These are phyloP conservation scores for Drosophila leonis DNA, from an alignment of 2,888 invertebrate genomes.

Conservation along the genomic window DNA sequence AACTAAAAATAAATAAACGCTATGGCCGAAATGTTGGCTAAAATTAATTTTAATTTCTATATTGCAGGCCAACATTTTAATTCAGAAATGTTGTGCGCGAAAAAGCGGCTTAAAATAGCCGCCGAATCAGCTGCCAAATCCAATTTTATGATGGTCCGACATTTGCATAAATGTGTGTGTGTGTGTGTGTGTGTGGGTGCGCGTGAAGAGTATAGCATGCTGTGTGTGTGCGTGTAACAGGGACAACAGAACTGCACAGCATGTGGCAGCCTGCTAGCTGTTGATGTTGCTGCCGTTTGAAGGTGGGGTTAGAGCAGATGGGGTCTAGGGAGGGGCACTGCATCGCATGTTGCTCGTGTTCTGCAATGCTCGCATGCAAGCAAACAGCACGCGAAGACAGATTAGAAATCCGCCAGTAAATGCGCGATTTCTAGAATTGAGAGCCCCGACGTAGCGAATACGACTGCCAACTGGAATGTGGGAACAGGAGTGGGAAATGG, in stretches of 20 bases:
- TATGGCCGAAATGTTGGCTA: slow-evolving; percentile 43
- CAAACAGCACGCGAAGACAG: slow-evolving; percentile 78
- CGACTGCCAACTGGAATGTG: slow-evolving; percentile 12
- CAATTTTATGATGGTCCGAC: slow-evolving; percentile 76
- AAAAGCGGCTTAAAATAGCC: slow-evolving; percentile 72
- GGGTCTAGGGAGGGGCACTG: slow-evolving; percentile 32
- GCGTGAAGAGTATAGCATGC: slow-evolving; percentile 18
- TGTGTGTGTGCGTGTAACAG: slow-evolving; percentile 36
- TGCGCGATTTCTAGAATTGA: slow-evolving; percentile 39
- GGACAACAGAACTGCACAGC: slow-evolving; percentile 55
- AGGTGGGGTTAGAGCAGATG: slow-evolving; percentile 8
- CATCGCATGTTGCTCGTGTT: slow-evolving; percentile 74
- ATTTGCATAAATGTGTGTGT: slow-evolving; percentile 64
- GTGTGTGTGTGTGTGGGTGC: slow-evolving; percentile 25
- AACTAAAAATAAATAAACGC: slow-evolving; percentile 64
- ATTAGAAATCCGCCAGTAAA: slow-evolving; percentile 69
- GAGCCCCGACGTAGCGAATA: slow-evolving; percentile 8
- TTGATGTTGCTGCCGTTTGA: slow-evolving; percentile 48
- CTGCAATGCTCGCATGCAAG: slow-evolving; percentile 73
- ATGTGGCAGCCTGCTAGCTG: slow-evolving; percentile 67
- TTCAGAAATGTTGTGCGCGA: slow-evolving; percentile 53
- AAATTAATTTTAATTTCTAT: slow-evolving; percentile 71
- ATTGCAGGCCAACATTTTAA: slow-evolving; percentile 50
- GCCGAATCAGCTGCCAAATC: slow-evolving; percentile 79
- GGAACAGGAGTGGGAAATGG: not conserved